phyloP scores from a whole-genome alignment of 2,113 vertebrate genomes.

The Motacilla alba region DNA sequence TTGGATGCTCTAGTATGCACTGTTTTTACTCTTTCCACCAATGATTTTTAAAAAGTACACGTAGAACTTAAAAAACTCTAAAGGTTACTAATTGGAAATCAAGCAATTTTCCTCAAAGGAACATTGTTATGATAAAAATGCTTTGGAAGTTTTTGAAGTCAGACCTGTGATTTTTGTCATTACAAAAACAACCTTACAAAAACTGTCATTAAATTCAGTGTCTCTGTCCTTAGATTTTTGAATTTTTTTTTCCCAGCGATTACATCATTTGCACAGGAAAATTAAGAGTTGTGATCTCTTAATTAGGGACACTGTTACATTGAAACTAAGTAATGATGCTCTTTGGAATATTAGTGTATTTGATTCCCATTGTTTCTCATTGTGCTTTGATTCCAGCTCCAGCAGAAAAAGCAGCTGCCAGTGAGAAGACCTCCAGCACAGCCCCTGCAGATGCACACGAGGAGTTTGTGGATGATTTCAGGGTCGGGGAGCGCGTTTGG shows the following conservation, averaged over 20 bases:
- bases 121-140: background rate
- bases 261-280: background rate
- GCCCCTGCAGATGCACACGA: constrained; percentile 72
- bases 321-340: background rate
- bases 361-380: background rate
- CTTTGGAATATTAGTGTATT: background rate
- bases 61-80: background rate
- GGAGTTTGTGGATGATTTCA: constrained; percentile 84
- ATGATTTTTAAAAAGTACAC: background rate
- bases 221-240: background rate
- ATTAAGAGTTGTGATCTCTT: background rate
- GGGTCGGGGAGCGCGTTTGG: constrained; percentile 94
- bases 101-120: background rate
- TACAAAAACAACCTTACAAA: background rate
- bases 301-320: background rate
- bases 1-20: background rate
- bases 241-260: background rate
- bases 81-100: background rate
- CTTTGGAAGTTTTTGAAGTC: background rate
- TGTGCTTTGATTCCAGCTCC: constrained; percentile 58
- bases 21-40: background rate
- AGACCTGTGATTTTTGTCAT: background rate
- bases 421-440: constrained; percentile 71
- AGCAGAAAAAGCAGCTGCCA: constrained; percentile 67
- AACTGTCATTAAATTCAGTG: background rate